Evolutionary conservation across 1,140 invertebrate species (phyloP), one percentile per base, ranked within the genome.

Genomic region (Trichogramma pretiosum): DNA sequence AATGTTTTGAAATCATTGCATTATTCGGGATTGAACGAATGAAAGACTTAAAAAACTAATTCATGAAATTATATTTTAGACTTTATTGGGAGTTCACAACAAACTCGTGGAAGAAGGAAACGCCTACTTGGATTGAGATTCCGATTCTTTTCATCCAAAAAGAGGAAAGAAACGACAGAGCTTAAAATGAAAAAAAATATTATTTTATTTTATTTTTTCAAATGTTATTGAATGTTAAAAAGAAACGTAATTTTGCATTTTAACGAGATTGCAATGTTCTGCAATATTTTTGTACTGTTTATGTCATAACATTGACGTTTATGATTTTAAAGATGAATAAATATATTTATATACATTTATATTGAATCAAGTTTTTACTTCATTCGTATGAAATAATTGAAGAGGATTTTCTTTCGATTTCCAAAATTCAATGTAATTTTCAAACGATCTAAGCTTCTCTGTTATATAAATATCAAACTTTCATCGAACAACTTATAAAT

Each of bases 61-160:
- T n/a, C n/a, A n/a, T n/a, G n/a, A n/a, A n/a, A n/a, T n/a, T n/a
- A n/a, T n/a, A n/a, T 72, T 72, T 41, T 61, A 77, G 74, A 71
- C 63, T 54, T 59, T 76, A 46, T 72, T 63, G 56, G 64, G 61
- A 23, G 67, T 74, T 38, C 71, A 75, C 54, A 67, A 65, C 47
- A 65, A 70, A 57, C 53, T 74, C 36, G 65, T 74, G 2, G 36
- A 48, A 39, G 28, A 49, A n/a, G 39, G 21, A 34, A 38, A 46
- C 9, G 37, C 42, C 13, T 39, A 40, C 16, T 16, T 28, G 13
- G 28, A 54, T 45, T 49, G 17, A 22, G n/a, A 34, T n/a, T 9
- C 1, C 8, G 11, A 28, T 24, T 14, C 3, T 37, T 3, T 19
- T 5, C 24, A 28, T 28, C 5, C 24, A 28, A 11, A 28, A 9